phyloP scores from a whole-genome alignment of 2,888 invertebrate species.

The Octodonta nipae region DNA sequence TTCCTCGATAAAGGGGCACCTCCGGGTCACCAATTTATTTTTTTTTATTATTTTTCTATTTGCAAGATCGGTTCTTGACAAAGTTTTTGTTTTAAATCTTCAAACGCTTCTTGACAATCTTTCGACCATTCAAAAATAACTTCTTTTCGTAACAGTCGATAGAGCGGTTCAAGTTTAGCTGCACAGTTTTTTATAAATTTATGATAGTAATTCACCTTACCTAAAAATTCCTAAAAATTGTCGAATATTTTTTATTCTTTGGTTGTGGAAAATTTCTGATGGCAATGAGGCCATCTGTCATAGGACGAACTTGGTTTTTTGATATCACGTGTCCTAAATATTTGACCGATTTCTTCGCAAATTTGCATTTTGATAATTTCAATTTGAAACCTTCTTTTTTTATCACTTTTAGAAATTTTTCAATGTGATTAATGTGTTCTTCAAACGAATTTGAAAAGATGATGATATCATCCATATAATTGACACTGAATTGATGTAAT shows the following conservation, averaged over 20 bases:
- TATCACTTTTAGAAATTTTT: constrained; percentile 4
- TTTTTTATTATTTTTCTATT: too few species aligned
- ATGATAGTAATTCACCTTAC: constrained; percentile 4
- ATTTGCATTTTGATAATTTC: constrained; percentile 8
- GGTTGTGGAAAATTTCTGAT: constrained; percentile 4
- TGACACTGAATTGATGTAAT: constrained; percentile 1
- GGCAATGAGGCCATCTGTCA: constrained; percentile 5
- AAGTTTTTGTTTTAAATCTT: not conserved
- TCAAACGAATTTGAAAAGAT: constrained; percentile 6
- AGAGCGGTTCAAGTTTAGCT: not conserved
- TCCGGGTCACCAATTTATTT: too few species aligned
- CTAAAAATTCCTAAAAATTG: constrained; percentile 2
- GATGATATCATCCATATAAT: constrained; percentile 8
- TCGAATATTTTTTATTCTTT: constrained; percentile 4
- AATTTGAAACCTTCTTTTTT: constrained; percentile 5
- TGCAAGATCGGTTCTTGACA: not conserved
- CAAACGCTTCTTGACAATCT: constrained; percentile 1
- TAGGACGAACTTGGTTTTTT: constrained; percentile 4
- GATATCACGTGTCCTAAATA: constrained; percentile 7
- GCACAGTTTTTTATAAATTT: constrained; percentile 3
- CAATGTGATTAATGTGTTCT: constrained; percentile 4
- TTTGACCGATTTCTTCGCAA: constrained; percentile 4
- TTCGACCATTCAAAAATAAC: constrained; percentile 2
- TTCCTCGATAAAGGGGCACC: too few species aligned
- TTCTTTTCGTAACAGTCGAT: not conserved